A percentile compares a stretch with the other conserved stretches of the same genome.
Evolutionary conservation across 2,113 vertebrate species (phyloP).

Genomic region (Notarius lentiginosus): DNA sequence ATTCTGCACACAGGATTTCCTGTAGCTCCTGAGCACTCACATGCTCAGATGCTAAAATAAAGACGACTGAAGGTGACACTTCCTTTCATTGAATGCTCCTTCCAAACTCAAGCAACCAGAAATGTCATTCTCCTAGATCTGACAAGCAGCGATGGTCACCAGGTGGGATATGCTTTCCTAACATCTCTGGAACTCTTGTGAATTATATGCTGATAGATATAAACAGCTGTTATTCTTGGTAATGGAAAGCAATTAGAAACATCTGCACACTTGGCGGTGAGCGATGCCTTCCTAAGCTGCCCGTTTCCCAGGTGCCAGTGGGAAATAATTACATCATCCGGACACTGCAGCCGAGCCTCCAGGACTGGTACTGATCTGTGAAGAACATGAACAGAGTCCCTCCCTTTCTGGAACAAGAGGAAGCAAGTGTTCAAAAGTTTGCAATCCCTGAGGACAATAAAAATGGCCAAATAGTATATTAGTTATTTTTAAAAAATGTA

Average conservation of each 20-base stretch:
- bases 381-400: slow-evolving; percentile 71
- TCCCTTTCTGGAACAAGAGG: slow-evolving; percentile 32
- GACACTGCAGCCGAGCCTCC: slow-evolving; percentile 71
- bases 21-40: not conserved
- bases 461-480: not conserved
- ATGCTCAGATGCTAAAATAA: not conserved
- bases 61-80: slow-evolving; percentile 91
- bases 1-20: not conserved
- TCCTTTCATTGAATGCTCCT: slow-evolving; percentile 75
- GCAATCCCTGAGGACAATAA: not conserved
- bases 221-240: slow-evolving; percentile 99
- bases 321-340: slow-evolving; percentile 97
- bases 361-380: slow-evolving; percentile 88
- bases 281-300: slow-evolving; percentile 79
- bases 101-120: slow-evolving; percentile 77
- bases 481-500: not conserved
- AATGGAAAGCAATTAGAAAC: slow-evolving; percentile 99
- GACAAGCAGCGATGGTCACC: slow-evolving; percentile 92
- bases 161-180: slow-evolving; percentile 99
- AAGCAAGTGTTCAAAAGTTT: not conserved
- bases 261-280: slow-evolving; percentile 99
- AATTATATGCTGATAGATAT: slow-evolving; percentile 99
- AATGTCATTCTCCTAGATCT: slow-evolving; percentile 68
- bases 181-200: slow-evolving; percentile 96
- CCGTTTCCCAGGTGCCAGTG: slow-evolving; percentile 88